A percentile compares a stretch with the other conserved stretches of the same genome.
These are phyloP conservation scores for Habroteleia sp. DNA, from an alignment of 2,888 invertebrate species.

Conservation along the genomic window DNA sequence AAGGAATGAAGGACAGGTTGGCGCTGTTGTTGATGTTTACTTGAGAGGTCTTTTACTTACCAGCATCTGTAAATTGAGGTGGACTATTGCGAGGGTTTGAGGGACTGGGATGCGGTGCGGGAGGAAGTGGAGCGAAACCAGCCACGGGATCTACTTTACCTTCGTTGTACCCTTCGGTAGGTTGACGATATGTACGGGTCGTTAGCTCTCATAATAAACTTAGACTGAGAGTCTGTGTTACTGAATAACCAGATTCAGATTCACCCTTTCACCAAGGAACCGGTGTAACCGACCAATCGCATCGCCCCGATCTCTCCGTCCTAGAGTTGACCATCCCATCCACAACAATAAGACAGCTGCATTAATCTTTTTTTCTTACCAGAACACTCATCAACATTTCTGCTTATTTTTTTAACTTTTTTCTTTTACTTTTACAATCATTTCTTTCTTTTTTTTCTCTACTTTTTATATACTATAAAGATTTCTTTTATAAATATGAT, in stretches of 20 bases:
- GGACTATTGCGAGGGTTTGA: background rate
- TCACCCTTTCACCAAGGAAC: conserved; percentile 80
- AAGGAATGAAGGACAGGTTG: conserved; percentile 18
- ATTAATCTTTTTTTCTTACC: conserved; percentile 75
- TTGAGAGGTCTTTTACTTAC: conserved; percentile 44
- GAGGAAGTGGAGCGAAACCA: conserved; percentile 75
- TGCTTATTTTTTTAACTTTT: conserved; percentile 37
- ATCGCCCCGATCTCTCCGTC: conserved; percentile 79
- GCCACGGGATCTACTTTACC: conserved; percentile 82
- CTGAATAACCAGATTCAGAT: conserved; percentile 80
- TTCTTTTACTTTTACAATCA: conserved; percentile 18
- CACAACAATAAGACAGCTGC: conserved; percentile 81
- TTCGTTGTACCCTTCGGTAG: conserved; percentile 80
- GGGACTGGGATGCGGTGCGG: background rate
- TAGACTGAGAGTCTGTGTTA: conserved; percentile 80
- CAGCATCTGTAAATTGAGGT: conserved; percentile 40
- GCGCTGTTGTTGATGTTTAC: conserved; percentile 1
- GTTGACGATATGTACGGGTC: conserved; percentile 80
- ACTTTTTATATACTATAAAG: background rate
- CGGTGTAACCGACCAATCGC: conserved; percentile 79
- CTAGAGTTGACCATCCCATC: conserved; percentile 81
- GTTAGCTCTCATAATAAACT: conserved; percentile 80
- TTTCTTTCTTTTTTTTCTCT: conserved; percentile 11
- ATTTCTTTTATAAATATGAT: conserved; percentile 7
- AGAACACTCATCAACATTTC: conserved; percentile 58